Percentiles rank a stretch among this genome's conserved stretches.
phyloP scores from a whole-genome alignment of 2,113 vertebrate genomes.

The Sula dactylatra region DNA sequence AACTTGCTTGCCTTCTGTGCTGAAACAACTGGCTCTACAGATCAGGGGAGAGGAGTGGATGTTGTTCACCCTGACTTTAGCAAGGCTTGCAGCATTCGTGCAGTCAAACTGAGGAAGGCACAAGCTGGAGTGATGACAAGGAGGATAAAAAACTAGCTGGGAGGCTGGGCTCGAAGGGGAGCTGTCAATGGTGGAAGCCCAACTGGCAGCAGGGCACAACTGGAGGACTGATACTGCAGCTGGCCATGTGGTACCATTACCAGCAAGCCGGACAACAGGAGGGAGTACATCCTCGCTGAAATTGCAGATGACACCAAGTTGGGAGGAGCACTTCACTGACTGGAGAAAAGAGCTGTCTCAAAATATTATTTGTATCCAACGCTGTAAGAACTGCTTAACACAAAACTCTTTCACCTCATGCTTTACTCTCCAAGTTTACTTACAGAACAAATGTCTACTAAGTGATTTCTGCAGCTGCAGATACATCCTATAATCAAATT shows the following conservation, averaged over 20 bases:
- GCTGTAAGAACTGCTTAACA: not conserved
- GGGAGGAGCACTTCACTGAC: fast-evolving
- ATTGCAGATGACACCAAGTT: not conserved
- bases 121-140: not conserved
- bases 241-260: not conserved
- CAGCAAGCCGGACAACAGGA: not conserved
- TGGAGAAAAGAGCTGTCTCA: not conserved
- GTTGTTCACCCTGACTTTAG: not conserved
- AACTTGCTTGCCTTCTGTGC: not conserved
- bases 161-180: not conserved
- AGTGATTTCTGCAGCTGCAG: not conserved
- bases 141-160: not conserved
- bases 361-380: not conserved
- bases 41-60: not conserved
- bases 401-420: not conserved
- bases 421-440: not conserved
- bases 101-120: not conserved
- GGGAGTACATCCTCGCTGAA: not conserved
- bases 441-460: not conserved
- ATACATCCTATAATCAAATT: slow-evolving; percentile 19
- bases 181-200: not conserved
- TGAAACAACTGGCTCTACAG: not conserved
- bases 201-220: not conserved
- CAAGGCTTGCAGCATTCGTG: not conserved
- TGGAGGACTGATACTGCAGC: not conserved